A percentile compares a stretch with the other conserved stretches of the same genome.
These are phyloP conservation scores for Calypte anna DNA, from an alignment of 2,113 vertebrate species.

Conservation along the genomic window DNA sequence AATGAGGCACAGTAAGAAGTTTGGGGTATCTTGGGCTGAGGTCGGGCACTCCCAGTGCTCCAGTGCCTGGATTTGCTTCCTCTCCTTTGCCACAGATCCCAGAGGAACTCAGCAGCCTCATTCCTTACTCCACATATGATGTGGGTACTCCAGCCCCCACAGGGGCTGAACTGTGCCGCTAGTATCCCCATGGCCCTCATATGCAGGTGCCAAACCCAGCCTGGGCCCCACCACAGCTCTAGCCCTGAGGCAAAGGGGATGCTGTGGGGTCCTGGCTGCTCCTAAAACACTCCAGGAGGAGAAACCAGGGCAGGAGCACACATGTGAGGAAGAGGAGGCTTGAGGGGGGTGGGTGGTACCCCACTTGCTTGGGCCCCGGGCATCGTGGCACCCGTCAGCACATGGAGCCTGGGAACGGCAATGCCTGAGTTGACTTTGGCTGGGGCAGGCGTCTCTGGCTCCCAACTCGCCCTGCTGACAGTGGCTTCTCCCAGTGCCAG, in stretches of 20 bases:
- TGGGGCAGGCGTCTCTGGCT: background rate
- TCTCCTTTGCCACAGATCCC: background rate
- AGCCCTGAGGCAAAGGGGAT: background rate
- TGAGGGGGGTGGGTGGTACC: background rate
- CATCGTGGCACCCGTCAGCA: background rate
- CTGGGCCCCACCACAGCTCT: fast-evolving
- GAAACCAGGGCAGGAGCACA: background rate
- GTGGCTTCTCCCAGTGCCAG: background rate
- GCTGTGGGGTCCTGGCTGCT: background rate
- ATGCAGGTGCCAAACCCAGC: background rate
- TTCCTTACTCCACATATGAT: background rate
- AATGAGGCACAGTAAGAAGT: background rate
- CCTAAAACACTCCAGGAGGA: background rate
- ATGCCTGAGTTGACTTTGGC: constrained; percentile 39
- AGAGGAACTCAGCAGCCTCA: background rate
- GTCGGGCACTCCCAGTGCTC: background rate
- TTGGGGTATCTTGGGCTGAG: background rate
- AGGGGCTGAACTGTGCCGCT: fast-evolving
- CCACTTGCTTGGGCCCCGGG: background rate
- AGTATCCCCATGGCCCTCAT: background rate
- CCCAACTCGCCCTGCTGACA: background rate
- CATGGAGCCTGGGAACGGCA: background rate
- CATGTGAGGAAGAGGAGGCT: background rate
- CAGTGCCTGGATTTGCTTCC: fast-evolving
- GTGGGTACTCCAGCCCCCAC: background rate